Conservation (phyloP, 92 coral and sea anemone species). For the Micromussa lordhowensis region DNA sequence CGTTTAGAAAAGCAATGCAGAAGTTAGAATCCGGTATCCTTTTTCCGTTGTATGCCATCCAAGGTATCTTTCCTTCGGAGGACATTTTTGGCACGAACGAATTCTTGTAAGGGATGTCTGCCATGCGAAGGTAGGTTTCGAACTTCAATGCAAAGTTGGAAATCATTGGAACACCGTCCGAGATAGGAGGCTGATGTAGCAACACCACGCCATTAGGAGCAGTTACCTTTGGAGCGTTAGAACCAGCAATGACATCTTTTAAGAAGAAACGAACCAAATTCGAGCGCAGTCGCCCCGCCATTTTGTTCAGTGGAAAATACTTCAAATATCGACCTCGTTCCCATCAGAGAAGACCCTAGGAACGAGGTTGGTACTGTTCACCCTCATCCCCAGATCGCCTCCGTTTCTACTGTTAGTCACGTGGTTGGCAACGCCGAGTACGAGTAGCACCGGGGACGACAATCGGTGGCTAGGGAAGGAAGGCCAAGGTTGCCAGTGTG, state of each 20-base stretch:
- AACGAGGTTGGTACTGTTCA: not conserved
- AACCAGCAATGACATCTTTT: conserved; percentile 27
- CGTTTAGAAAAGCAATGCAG: conserved; percentile 72
- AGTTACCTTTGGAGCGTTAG: conserved; percentile 43
- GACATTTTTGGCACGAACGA: conserved; percentile 60
- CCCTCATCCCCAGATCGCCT: too few relatives aligned
- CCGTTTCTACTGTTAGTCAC: too few relatives aligned
- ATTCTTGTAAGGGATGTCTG: conserved; percentile 72
- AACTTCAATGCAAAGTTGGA: conserved; percentile 74
- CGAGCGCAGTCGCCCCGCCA: conserved; percentile 5
- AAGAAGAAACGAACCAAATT: conserved; percentile 8
- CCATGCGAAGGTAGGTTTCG: conserved; percentile 76
- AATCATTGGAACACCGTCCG: conserved; percentile 63
- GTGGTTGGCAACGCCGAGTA: too few relatives aligned
- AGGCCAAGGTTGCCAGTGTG: too few relatives aligned
- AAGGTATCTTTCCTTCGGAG: conserved; percentile 77
- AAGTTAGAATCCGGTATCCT: conserved; percentile 78
- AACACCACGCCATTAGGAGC: conserved; percentile 68
- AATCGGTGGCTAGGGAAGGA: too few relatives aligned
- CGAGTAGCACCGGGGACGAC: too few relatives aligned
- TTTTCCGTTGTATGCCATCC: conserved; percentile 75
- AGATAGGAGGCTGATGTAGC: conserved; percentile 67
- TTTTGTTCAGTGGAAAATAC: not conserved
- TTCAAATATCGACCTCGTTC: not conserved
- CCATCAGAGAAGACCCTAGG: too few relatives aligned